A percentile compares a stretch with the other conserved stretches of the same genome.
Evolutionary conservation across 2,888 invertebrate genomes (phyloP).

Genomic region (Drosophila pseudotakahashii): DNA sequence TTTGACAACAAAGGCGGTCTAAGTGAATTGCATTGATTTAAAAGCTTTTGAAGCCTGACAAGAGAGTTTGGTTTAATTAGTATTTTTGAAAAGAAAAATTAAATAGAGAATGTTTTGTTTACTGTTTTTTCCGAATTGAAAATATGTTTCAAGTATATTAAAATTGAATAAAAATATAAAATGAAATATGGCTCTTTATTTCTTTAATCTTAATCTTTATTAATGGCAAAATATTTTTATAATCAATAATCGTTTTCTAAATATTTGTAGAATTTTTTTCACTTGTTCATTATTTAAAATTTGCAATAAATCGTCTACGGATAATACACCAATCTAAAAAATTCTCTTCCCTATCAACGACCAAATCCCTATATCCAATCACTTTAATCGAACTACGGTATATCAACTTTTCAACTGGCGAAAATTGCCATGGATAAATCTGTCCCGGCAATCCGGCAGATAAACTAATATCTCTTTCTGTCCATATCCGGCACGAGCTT

Average conservation of each 20-base stretch:
- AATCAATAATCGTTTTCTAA: too few relatives aligned
- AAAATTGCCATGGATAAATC: constrained; percentile 32
- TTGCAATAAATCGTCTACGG: too few relatives aligned
- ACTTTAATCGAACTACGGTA: constrained; percentile 19
- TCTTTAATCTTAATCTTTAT: too few relatives aligned
- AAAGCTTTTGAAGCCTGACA: background rate
- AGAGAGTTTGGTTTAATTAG: background rate
- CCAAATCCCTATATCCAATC: background rate
- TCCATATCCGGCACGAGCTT: constrained; percentile 55
- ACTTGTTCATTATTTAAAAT: too few relatives aligned
- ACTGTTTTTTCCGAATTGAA: too few relatives aligned
- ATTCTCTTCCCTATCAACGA: background rate
- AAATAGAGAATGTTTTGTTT: too few relatives aligned
- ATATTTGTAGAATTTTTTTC: too few relatives aligned
- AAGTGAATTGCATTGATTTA: constrained; percentile 15
- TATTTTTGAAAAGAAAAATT: too few relatives aligned
- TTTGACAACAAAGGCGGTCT: constrained; percentile 15
- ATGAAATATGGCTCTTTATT: too few relatives aligned
- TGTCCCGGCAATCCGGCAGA: constrained; percentile 50
- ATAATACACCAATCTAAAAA: background rate
- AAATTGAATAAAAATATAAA: too few relatives aligned
- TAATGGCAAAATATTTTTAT: too few relatives aligned
- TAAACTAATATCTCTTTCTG: constrained; percentile 59
- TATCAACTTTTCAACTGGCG: constrained; percentile 10
- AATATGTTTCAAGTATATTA: too few relatives aligned